Evolutionary conservation across 2,113 vertebrate genomes (phyloP).

Genomic region (Polypterus senegalus): DNA sequence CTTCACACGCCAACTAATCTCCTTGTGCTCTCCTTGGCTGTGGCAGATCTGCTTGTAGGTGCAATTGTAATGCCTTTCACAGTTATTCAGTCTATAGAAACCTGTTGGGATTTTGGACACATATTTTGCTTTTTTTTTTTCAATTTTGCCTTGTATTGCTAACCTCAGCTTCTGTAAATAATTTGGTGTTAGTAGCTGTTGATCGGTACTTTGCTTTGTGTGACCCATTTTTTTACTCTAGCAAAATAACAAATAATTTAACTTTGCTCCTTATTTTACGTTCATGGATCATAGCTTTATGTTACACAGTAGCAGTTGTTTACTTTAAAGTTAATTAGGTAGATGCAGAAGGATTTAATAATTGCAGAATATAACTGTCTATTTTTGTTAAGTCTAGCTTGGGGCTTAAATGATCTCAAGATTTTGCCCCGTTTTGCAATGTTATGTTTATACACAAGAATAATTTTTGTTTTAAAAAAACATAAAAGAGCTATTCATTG

Average conservation of each 20-base stretch:
- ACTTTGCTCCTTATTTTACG: background rate
- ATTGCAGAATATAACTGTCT: background rate
- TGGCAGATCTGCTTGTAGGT: slow-evolving; percentile 6
- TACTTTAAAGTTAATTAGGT: background rate
- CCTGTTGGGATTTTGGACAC: slow-evolving; percentile 10
- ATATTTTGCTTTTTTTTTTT: slow-evolving; percentile 1
- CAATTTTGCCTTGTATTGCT: background rate
- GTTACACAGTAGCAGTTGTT: slow-evolving; percentile 1
- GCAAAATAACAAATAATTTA: slow-evolving; percentile 3
- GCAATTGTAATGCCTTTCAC: slow-evolving; percentile 4
- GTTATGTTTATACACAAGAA: slow-evolving; percentile 3
- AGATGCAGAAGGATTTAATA: background rate
- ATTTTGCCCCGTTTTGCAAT: slow-evolving; percentile 2
- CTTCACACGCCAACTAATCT: slow-evolving; percentile 12
- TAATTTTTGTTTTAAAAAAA: slow-evolving; percentile 3
- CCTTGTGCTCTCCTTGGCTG: slow-evolving; percentile 7
- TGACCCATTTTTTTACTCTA: slow-evolving; percentile 5
- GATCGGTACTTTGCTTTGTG: slow-evolving; percentile 5
- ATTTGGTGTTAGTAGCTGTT: slow-evolving; percentile 5
- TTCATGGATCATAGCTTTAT: background rate
- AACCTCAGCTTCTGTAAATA: slow-evolving; percentile 1
- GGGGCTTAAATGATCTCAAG: slow-evolving; percentile 2
- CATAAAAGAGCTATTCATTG: background rate
- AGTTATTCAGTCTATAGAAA: slow-evolving; percentile 1
- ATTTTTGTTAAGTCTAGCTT: background rate